Conservation (phyloP, 2,797 vertebrate genomes). For the Pipistrellus pygmaeus region DNA sequence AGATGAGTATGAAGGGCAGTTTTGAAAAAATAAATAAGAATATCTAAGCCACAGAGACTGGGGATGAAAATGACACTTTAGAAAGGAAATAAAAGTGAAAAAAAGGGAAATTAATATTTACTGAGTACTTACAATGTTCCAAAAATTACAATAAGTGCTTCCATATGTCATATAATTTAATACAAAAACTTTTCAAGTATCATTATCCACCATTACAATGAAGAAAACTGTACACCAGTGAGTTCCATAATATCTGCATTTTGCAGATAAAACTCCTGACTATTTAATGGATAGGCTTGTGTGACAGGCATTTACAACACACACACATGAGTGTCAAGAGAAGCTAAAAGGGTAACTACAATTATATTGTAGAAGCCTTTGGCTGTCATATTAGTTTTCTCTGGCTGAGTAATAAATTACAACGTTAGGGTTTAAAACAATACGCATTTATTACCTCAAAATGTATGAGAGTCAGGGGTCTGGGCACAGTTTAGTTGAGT, state of each 20-base stretch:
- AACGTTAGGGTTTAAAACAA: background rate
- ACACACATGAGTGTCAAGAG: background rate
- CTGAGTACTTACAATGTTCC: background rate
- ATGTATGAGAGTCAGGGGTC: background rate
- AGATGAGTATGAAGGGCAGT: background rate
- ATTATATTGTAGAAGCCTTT: slow-evolving; percentile 5
- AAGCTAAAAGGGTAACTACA: background rate
- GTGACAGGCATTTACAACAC: background rate
- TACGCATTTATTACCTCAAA: background rate
- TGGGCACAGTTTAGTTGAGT: background rate
- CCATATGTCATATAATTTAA: background rate
- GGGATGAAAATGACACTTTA: background rate
- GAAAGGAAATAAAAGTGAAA: slow-evolving; percentile 25
- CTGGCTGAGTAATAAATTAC: background rate
- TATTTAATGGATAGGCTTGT: slow-evolving; percentile 29
- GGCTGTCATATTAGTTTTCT: background rate
- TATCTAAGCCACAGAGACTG: background rate
- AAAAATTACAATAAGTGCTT: background rate
- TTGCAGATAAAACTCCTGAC: background rate
- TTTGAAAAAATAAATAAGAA: background rate
- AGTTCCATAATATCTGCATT: slow-evolving; percentile 15
- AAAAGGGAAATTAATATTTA: slow-evolving; percentile 24
- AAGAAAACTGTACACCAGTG: slow-evolving; percentile 1
- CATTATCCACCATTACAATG: background rate
- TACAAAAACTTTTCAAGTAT: slow-evolving; percentile 27